Base-by-base conservation (phyloP, 2,113 vertebrate species). In the Megaceryle torquata region DNA sequence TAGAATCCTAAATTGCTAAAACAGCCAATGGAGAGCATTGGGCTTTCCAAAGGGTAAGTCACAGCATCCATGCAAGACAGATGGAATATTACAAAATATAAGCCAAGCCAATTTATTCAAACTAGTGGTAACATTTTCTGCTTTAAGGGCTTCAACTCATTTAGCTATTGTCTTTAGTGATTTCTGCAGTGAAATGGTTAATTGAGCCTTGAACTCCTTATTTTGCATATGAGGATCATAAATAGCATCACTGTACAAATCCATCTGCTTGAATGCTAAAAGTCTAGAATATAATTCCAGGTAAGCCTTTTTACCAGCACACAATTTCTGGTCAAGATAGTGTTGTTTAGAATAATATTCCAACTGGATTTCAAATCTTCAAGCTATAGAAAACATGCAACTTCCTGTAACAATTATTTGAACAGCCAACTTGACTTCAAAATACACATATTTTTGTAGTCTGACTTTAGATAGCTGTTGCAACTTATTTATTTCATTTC, bases 321-420 rank as follows among this genome's bases (percentile, higher is more conserved):
- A 71, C 1, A 3, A 68, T 64, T 88, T 88, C 75, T 74, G 43
- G 46, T 82, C 43, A 81, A 46, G 43, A 44, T 2, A 67, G 25
- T 13, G 17, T 26, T 53, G 20, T 79, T 94, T 50, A 91, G 26
- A 26, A 60, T 79, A 95, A 94, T 88, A 97, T 93, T 97, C 85
- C 91, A 95, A 91, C 85, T 68, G 46, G 11, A 88, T 95, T 94
- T 95, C 24, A 83, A 83, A 83, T 41, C 43, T 64, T 77, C 24
- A 83, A 64, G 39, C 65, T 77, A 63, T 0, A 85, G 39, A 90
- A 8, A 81, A 77, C 82, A 78, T 33, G 68, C 64, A 86, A 31
- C 10, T 15, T 81, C 14, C 8, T 0, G 0, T 13, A 83, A 51
- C 4, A 48, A 46, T 60, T 63, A 88, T 21, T 91, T 90, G 26